Evolutionary conservation across 2,888 invertebrate species (phyloP).

Genomic region (Metallyticus violacea): DNA sequence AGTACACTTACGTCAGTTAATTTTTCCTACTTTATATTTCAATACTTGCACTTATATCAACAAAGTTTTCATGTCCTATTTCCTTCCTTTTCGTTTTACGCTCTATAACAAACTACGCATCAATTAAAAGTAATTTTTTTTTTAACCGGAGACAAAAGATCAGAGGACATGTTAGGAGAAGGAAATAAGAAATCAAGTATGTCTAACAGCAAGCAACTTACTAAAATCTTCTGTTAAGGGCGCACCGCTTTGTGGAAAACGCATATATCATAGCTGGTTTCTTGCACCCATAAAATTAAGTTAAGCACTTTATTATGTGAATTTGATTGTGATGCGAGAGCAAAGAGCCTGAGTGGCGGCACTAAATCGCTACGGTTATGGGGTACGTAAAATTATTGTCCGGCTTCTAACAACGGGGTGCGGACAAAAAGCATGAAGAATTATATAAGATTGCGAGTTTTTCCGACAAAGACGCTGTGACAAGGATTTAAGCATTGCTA

Average conservation of each 20-base stretch:
- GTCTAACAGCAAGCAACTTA: background rate
- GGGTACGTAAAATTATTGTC: background rate
- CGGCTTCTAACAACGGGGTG: background rate
- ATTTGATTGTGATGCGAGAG: background rate
- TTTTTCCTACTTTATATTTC: too few species aligned
- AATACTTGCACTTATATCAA: too few species aligned
- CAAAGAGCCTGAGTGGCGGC: background rate
- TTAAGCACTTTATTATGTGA: background rate
- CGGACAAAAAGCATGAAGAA: background rate
- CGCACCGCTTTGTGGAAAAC: background rate
- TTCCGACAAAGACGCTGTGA: background rate
- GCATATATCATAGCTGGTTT: background rate
- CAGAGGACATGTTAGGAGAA: background rate
- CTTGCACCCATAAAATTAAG: background rate
- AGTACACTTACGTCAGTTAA: too few species aligned
- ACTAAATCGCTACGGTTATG: background rate
- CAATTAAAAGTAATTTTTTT: too few species aligned
- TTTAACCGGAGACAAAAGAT: background rate
- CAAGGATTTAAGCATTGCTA: background rate
- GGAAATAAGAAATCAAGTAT: background rate
- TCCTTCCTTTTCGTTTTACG: too few species aligned
- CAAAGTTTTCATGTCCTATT: too few species aligned
- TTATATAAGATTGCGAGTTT: background rate
- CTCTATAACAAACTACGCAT: too few species aligned
- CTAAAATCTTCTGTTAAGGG: background rate